Evolutionary conservation across 2,888 invertebrate species (phyloP).

Genomic region (Rhyacophila evoluta): DNA sequence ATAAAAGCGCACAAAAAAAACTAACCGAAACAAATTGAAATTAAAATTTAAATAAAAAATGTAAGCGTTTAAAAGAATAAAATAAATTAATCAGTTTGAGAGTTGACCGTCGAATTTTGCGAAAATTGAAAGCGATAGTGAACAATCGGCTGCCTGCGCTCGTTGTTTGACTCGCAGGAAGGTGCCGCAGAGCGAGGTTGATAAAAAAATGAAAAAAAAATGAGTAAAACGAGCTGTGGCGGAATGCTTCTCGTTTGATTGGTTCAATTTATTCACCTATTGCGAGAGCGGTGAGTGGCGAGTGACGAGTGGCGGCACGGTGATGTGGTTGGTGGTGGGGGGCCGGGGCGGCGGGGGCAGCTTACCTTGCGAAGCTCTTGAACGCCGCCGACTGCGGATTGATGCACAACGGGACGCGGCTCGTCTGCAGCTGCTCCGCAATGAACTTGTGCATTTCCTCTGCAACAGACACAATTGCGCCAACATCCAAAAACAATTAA

Average conservation of each 20-base stretch:
- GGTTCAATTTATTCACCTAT: conserved; percentile 55
- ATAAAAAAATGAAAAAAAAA: conserved; percentile 49
- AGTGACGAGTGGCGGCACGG: conserved; percentile 55
- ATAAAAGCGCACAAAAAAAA: neutral
- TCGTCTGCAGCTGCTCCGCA: conserved; percentile 94
- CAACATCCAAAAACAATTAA: neutral
- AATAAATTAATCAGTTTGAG: neutral
- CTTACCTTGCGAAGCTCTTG: conserved; percentile 99
- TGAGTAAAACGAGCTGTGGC: conserved; percentile 45
- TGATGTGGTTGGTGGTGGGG: conserved; percentile 57
- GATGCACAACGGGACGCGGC: conserved; percentile 98
- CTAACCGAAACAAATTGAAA: neutral
- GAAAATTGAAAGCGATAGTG: neutral
- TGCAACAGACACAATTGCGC: conserved; percentile 65
- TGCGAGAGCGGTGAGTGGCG: conserved; percentile 55
- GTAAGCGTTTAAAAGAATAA: neutral
- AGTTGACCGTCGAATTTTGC: neutral
- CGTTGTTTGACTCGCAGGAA: neutral
- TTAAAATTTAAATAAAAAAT: neutral
- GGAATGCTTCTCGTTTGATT: conserved; percentile 36
- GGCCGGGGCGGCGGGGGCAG: conserved; percentile 59
- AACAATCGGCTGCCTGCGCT: neutral
- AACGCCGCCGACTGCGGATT: conserved; percentile 99
- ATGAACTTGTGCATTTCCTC: conserved; percentile 99
- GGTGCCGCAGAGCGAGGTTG: conserved; percentile 15